Evolutionary conservation across 2,113 vertebrate genomes (phyloP), one percentile per base, ranked within the genome.

Genomic region (Mastomys coucha): DNA sequence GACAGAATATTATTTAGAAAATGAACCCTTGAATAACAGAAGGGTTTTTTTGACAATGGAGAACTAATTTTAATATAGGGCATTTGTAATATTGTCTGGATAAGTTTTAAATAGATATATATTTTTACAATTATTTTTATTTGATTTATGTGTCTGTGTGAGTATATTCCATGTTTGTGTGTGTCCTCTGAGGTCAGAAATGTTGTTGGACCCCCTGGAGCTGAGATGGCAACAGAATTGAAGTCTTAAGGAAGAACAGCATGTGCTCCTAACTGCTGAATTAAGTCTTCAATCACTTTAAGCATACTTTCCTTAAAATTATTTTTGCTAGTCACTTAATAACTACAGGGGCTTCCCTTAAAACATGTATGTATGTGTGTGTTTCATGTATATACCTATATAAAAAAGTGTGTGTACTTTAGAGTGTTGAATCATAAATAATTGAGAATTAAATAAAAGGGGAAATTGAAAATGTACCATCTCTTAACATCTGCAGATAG

Each of bases 51-150:
- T 0, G 63, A 9, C 89, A 91, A 56, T 85, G 63, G 36, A 89
- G 33, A 24, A 14, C 28, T 19, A 92, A 90, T 95, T 96, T 97
- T 92, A 69, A 94, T 96, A 95, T 0, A 0, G 91, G 51, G 13
- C 2, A 8, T 39, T 36, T 96, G 24, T 39, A 75, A 24, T 84
- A 78, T 17, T 63, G 16, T 80, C 88, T 91, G 92, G 81, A 17
- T 82, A 89, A 36, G 33, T 90, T 58, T 88, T 90, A 95, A 91
- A 81, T 2, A 36, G 58, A 94, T 92, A 80, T 58, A 31, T 6
- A 31, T 13, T 13, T 88, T 70, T 16, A n/a, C 11, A n/a, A n/a
- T n/a, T 53, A n/a, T 53, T 88, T 85, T 88, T 45, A 45, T 45
- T 85, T 42, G 2, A 69, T 51, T 69, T 31, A 69, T 51, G 4